Evolutionary conservation across 2,888 invertebrate genomes (phyloP).

Genomic region (Cerastoderma edule): DNA sequence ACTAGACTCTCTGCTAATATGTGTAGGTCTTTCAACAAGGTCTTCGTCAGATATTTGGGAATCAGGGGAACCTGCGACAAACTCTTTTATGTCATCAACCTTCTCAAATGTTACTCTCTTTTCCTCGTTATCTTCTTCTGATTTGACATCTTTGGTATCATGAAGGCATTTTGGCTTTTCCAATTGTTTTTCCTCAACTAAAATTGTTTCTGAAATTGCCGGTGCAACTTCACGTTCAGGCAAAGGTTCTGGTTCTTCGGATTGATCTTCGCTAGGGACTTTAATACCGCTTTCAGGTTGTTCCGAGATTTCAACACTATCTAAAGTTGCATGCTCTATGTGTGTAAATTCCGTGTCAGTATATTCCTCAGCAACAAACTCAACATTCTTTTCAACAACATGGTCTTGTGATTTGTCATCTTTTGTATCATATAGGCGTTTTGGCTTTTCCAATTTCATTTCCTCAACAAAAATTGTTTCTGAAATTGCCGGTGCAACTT

Average conservation of each 20-base stretch:
- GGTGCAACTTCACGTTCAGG: too few species aligned
- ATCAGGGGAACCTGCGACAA: neutral
- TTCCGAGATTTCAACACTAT: too few species aligned
- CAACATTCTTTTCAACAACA: constrained; percentile 27
- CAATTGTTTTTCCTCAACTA: neutral
- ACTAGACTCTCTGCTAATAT: constrained; percentile 51
- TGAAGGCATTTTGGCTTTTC: neutral
- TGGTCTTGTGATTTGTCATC: constrained; percentile 11
- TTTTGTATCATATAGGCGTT: constrained; percentile 20
- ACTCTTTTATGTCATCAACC: constrained; percentile 11
- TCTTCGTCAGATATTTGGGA: constrained; percentile 67
- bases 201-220: neutral
- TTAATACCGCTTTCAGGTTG: too few species aligned
- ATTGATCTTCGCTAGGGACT: too few species aligned
- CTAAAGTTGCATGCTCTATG: too few species aligned
- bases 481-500: too few species aligned
- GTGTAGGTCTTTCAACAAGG: constrained; percentile 65
- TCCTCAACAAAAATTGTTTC: neutral
- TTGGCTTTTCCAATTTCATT: neutral
- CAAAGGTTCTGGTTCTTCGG: too few species aligned
- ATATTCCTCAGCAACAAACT: too few species aligned
- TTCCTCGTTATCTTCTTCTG: constrained; percentile 22
- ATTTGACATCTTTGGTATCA: constrained; percentile 27
- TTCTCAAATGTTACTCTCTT: constrained; percentile 35
- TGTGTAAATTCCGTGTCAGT: too few species aligned